Base-by-base conservation (phyloP, 1,140 invertebrate genomes). In the Brachionus paranguensis region DNA sequence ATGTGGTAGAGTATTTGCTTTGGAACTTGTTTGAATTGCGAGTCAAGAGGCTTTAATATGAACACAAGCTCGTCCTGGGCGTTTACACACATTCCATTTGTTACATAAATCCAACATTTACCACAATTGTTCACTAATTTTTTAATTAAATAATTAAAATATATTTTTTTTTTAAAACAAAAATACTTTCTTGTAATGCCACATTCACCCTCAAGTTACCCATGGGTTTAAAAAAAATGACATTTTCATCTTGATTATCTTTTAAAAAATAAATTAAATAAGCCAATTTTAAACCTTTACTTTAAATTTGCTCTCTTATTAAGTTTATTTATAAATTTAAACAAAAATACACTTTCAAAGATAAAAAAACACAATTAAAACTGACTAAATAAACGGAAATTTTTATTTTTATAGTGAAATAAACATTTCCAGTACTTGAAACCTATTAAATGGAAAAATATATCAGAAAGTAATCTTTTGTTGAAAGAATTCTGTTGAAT, bases 51-150 rank as follows among this genome's bases (percentile, higher is more conserved):
- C 17, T 65, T 81, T 10, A 96, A 88, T 41, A 95, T 86, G 84
- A 95, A 92, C 78, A 95, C 92, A 20, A 96, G 89, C 90, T 96
- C 95, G 88, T 95, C 94, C 87, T 95, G 94, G 14, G 94, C 94
- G 33, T 95, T 93, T 81, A 93, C 93, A 72, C 92, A 92, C 86
- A 96, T 89, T 24, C 95, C 95, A 86, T 92, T 91, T 0, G 93
- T 94, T 7, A 93, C 93, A 85, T 95, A 93, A 88, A 93, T 94
- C 92, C 95, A 95, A 85, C 93, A 94, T 86, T 94, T 94, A 81
- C 94, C 92, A 88, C 94, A 95, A 88, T 94, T 95, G 86, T 93
- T 93, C 90, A 95, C 94, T 94, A 86, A 12, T 90, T 86, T 64
- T 68, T 88, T 85, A 74, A 85, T 53, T 83, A 85, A 55, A 14